Evolutionary conservation across 2,797 vertebrate species (phyloP), one percentile per base, ranked within the genome.

Genomic region (Lycodopsis pacificus): DNA sequence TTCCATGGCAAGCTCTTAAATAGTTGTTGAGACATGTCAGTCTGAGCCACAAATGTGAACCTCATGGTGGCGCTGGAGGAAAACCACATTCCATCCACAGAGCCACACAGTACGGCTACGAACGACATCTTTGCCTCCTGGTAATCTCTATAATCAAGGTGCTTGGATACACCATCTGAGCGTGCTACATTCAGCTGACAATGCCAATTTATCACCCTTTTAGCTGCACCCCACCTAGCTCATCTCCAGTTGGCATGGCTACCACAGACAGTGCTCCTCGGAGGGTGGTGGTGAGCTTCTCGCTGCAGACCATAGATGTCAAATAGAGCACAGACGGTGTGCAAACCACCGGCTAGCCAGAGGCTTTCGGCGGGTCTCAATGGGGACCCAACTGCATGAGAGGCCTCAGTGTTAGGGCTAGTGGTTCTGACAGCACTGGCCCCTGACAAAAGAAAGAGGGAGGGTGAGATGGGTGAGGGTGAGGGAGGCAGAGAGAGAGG

Each of bases 371-470:
- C 69, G 77, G 56, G 40, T 85, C 78, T 88, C 70, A 86, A 76
- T 64, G 65, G 74, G 61, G 46, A 84, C 80, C 78, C 57, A 48
- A 79, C 46, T 42, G 87, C 84, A 88, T 88, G 79, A 92, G 88
- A 88, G 74, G 76, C 73, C 86, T 91, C 79, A 83, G 89, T 92
- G 90, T 91, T 89, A 72, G 19, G 86, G 77, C 80, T 59, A 51
- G 68, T 75, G 83, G 82, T 70, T 88, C 82, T 66, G 84, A 86
- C 86, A 88, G 83, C 81, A 73, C 81, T 86, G 86, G 89, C 51
- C 84, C 81, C 65, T 77, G 73, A 89, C 80, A 89, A 89, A 92
- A 89, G 87, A 80, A 58, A 58, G 69, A 70, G 63, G 49, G 68
- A 77, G 88, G 66, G 53, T 49, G 65, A 53, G 64, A 69, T 54